Evolutionary conservation across 1,140 invertebrate species (phyloP).

Genomic region (Halesus radiatus): DNA sequence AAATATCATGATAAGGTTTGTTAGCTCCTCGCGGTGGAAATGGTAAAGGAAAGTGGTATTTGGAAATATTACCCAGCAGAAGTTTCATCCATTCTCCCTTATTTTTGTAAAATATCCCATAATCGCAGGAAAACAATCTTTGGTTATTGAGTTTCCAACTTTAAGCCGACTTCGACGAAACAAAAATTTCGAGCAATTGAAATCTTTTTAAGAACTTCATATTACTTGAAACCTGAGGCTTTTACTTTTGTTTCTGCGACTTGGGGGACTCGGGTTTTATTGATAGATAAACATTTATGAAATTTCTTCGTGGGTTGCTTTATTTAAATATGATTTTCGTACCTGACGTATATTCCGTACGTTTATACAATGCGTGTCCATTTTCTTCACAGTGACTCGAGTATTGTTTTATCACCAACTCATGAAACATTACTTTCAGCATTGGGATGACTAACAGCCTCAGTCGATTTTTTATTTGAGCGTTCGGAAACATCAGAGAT

Average conservation of each 20-base stretch:
- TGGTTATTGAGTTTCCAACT: constrained; percentile 17
- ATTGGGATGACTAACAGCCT: too few relatives aligned
- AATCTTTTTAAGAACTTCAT: neutral
- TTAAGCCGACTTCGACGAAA: constrained; percentile 18
- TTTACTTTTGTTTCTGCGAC: neutral
- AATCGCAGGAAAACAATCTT: constrained; percentile 26
- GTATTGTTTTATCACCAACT: too few relatives aligned
- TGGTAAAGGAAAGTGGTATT: neutral
- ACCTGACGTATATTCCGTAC: neutral
- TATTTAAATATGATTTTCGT: neutral
- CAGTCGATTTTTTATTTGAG: too few relatives aligned
- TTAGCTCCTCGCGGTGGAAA: neutral
- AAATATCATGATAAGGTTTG: neutral
- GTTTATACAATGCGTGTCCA: too few relatives aligned
- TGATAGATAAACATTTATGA: neutral
- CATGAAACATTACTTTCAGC: neutral
- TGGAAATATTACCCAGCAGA: neutral
- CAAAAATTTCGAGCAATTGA: neutral
- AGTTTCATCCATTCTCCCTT: neutral
- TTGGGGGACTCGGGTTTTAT: neutral
- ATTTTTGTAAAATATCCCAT: neutral
- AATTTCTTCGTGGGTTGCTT: neutral
- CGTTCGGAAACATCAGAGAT: too few relatives aligned
- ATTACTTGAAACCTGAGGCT: neutral
- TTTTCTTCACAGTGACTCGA: too few relatives aligned